These are phyloP conservation scores for Oxyruncus cristatus DNA, from an alignment of 2,113 vertebrate species.

Conservation along the genomic window DNA sequence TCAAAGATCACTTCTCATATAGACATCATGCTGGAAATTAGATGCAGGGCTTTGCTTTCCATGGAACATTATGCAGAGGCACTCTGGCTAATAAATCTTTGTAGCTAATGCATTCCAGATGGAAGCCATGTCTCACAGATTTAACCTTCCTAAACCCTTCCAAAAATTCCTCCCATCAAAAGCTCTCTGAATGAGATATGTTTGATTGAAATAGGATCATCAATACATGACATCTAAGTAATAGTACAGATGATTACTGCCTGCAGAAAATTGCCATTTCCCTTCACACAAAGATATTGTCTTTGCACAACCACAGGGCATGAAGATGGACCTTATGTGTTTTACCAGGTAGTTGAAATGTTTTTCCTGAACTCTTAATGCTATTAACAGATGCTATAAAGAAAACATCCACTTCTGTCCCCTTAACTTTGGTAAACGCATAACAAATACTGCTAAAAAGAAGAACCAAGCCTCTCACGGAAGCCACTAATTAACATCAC, in stretches of 20 bases:
- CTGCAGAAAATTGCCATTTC: conserved; percentile 68
- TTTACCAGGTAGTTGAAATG: conserved; percentile 49
- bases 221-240: conserved; percentile 83
- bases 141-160: conserved; percentile 93
- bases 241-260: conserved; percentile 76
- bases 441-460: conserved; percentile 58
- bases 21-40: conserved; percentile 84
- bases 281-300: conserved; percentile 59
- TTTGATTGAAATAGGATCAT: conserved; percentile 85
- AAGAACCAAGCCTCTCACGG: conserved; percentile 51
- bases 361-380: conserved; percentile 35
- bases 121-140: conserved; percentile 88
- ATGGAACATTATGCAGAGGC: conserved; percentile 86
- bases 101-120: conserved; percentile 92
- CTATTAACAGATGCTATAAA: conserved; percentile 35
- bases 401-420: conserved; percentile 47
- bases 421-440: conserved; percentile 54
- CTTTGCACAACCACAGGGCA: conserved; percentile 51
- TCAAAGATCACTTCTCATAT: conserved; percentile 81
- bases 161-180: conserved; percentile 85
- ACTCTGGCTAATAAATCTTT: conserved; percentile 90
- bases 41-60: conserved; percentile 80
- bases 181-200: conserved; percentile 79
- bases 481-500: conserved; percentile 77
- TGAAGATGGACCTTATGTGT: conserved; percentile 47